Base-by-base conservation (phyloP, 2,797 vertebrate genomes). In the Ctenosaura bakeri region DNA sequence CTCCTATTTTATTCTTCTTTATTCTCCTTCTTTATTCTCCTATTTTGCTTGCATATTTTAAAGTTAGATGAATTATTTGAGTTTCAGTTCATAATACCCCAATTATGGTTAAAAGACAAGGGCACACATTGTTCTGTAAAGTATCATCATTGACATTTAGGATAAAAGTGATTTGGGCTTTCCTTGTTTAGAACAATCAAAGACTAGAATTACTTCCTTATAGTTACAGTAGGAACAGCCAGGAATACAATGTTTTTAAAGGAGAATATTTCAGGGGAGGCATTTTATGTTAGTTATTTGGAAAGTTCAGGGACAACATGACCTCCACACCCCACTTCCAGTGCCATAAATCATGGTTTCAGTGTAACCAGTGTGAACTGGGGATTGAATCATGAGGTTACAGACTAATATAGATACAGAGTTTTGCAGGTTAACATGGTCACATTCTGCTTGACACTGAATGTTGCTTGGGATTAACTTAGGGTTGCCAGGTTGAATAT, bases 41-140 rank as follows among this genome's bases (percentile, higher is more conserved):
- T 92, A 86, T 85, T n/a, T 13, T 50, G 32, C 42, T 94, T 32
- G 46, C 56, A 71, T 88, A 82, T 89, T 88, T 69, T 4, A 91
- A 89, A 78, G 73, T 0, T n/a, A 2, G 76, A 7, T 85, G 90
- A 4, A 82, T 32, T 54, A 1, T 54, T 8, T 6, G 71, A 50
- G 35, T 83, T 91, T 88, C 50, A 76, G 79, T 71, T 77, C 89
- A 32, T 26, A 79, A 26, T 88, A 64, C 85, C 88, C 32, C 38
- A 74, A 35, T 82, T 76, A 22, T 59, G 83, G 69, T 18, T 84
- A 66, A 79, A 91, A 91, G 2, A 81, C 0, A 0, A 64, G 10
- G 64, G 84, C 79, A 90, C 82, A 91, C 91, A 87, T 84, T 0
- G 81, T 29, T 64, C 74, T 38, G 1, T 18, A 87, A 90, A 82